A percentile compares a stretch with the other conserved stretches of the same genome.
Evolutionary conservation across 2,113 vertebrate genomes (phyloP).

Genomic region (Leptobrachium leishanense): DNA sequence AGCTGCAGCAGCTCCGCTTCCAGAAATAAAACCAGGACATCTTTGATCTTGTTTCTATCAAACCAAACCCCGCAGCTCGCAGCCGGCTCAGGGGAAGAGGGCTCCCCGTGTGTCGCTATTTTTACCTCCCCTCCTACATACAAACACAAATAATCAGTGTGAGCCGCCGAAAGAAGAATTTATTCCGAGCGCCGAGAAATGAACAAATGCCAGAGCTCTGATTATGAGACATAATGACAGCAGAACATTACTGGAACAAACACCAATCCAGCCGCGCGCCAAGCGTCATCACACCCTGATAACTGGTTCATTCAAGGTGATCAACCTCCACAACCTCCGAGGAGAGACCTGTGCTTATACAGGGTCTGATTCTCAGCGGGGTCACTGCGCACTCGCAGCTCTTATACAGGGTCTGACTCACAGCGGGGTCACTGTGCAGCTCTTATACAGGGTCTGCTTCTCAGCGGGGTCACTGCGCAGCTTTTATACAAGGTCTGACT

Average conservation of each 20-base stretch:
- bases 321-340: no score
- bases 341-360: no score
- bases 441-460: no score
- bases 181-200: background rate
- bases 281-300: no score
- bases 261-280: no score
- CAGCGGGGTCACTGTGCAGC: no score
- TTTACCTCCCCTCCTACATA: conserved; percentile 23
- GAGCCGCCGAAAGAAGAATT: background rate
- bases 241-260: background rate
- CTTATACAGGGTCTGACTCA: no score
- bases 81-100: background rate
- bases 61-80: conserved; percentile 7
- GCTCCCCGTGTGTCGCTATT: conserved; percentile 17
- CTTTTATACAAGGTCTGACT: no score
- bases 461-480: no score
- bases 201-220: conserved; percentile 12
- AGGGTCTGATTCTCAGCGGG: no score
- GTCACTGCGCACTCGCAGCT: no score
- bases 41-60: conserved; percentile 34
- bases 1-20: conserved; percentile 9
- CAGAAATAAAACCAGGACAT: conserved; percentile 41
- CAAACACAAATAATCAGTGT: conserved; percentile 25
- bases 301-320: no score
- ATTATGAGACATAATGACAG: conserved; percentile 10